Percentiles rank a stretch among this genome's conserved stretches.
Conservation (phyloP, 2,888 invertebrate genomes). For the Coenonympha glycerion region DNA sequence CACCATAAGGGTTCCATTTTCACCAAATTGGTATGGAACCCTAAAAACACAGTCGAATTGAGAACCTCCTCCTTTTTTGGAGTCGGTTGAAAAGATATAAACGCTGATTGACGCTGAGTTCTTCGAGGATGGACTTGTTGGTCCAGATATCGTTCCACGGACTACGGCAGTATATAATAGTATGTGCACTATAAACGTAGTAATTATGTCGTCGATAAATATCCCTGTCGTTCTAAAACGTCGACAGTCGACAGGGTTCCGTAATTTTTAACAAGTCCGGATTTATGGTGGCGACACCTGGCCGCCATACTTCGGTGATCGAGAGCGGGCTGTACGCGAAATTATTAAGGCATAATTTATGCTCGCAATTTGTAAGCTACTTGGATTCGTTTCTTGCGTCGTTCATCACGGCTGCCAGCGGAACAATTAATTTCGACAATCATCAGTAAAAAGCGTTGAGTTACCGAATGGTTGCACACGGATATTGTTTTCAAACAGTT, state of each 20-base stretch:
- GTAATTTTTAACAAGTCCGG: constrained; percentile 56
- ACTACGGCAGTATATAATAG: no score
- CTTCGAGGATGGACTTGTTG: no score
- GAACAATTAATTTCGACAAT: constrained; percentile 64
- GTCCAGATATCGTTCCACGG: no score
- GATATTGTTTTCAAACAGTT: constrained; percentile 25
- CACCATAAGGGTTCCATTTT: no score
- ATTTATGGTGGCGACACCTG: constrained; percentile 69
- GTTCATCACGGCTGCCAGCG: constrained; percentile 61
- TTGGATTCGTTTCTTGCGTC: constrained; percentile 70
- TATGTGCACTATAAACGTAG: not conserved
- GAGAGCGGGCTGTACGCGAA: constrained; percentile 57
- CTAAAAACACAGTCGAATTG: no score
- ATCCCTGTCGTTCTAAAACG: constrained; percentile 33
- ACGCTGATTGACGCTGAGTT: no score
- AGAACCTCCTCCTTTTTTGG: no score
- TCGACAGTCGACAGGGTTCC: constrained; percentile 24
- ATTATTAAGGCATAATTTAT: constrained; percentile 74
- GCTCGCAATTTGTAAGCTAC: constrained; percentile 71
- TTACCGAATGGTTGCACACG: constrained; percentile 35
- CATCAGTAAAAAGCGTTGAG: constrained; percentile 53
- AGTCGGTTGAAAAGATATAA: no score
- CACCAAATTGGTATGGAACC: no score
- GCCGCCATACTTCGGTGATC: constrained; percentile 35
- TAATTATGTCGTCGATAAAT: constrained; percentile 17